Percentiles rank a stretch among this genome's conserved stretches.
phyloP scores from a whole-genome alignment of 2,888 invertebrate species.

The Drosophila quasianomalipes region DNA sequence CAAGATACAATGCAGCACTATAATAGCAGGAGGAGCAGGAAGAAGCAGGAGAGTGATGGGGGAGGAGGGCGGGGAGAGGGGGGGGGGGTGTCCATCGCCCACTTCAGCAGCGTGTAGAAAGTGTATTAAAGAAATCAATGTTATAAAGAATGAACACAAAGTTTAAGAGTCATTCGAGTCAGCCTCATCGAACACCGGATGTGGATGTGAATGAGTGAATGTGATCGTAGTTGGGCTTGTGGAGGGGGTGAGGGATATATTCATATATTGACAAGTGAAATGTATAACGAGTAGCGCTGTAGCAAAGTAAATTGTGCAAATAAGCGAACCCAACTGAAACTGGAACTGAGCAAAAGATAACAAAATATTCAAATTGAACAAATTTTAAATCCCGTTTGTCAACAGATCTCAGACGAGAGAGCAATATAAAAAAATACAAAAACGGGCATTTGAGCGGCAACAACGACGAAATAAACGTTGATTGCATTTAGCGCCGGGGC shows the following conservation, averaged over 20 bases:
- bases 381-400: conserved; percentile 79
- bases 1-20: conserved; percentile 33
- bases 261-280: conserved; percentile 27
- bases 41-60: neutral
- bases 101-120: conserved; percentile 71
- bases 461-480: conserved; percentile 68
- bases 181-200: conserved; percentile 63
- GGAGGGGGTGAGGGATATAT: neutral
- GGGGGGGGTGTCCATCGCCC: conserved; percentile 38
- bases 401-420: conserved; percentile 60
- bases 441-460: conserved; percentile 30
- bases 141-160: conserved; percentile 56
- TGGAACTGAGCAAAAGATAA: conserved; percentile 53
- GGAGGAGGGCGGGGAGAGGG: no score
- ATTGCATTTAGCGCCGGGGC: conserved; percentile 61
- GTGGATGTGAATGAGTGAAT: conserved; percentile 41
- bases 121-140: conserved; percentile 75
- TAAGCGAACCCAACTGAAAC: conserved; percentile 19
- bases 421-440: conserved; percentile 15
- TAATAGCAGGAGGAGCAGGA: conserved; percentile 21
- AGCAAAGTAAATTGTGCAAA: conserved; percentile 34
- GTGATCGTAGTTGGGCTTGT: neutral
- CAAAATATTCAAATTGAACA: conserved; percentile 73
- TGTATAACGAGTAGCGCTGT: conserved; percentile 28
- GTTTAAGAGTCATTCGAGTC: conserved; percentile 39